These are phyloP conservation scores for Ferrisia virgata DNA, from an alignment of 2,888 invertebrate species.

Conservation along the genomic window DNA sequence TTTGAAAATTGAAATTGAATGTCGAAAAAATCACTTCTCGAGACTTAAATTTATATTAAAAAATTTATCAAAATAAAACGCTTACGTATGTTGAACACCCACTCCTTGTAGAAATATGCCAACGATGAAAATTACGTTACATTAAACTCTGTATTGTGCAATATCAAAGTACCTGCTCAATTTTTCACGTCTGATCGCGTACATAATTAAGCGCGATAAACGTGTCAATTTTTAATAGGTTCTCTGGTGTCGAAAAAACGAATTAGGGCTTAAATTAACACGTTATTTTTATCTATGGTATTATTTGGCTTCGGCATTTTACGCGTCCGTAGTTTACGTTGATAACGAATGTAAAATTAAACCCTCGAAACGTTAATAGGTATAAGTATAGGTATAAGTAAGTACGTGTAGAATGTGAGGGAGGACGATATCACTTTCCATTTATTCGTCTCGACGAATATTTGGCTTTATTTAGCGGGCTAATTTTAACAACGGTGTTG, in stretches of 20 bases:
- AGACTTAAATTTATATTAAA: too few species aligned
- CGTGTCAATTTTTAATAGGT: background rate
- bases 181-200: background rate
- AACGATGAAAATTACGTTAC: too few species aligned
- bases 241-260: background rate
- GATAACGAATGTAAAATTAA: background rate
- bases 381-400: too few species aligned
- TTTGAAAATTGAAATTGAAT: too few species aligned
- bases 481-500: background rate
- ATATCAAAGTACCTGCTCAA: too few species aligned
- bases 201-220: background rate
- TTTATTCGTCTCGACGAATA: background rate
- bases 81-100: too few species aligned
- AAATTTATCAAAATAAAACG: too few species aligned
- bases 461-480: background rate
- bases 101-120: too few species aligned
- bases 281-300: background rate
- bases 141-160: too few species aligned
- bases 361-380: background rate
- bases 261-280: background rate
- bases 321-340: background rate
- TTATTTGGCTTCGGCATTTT: background rate
- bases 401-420: background rate
- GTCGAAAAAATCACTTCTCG: too few species aligned
- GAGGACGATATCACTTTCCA: background rate